phyloP scores from a whole-genome alignment of 2,888 invertebrate genomes.

The Panzeria rudis region DNA sequence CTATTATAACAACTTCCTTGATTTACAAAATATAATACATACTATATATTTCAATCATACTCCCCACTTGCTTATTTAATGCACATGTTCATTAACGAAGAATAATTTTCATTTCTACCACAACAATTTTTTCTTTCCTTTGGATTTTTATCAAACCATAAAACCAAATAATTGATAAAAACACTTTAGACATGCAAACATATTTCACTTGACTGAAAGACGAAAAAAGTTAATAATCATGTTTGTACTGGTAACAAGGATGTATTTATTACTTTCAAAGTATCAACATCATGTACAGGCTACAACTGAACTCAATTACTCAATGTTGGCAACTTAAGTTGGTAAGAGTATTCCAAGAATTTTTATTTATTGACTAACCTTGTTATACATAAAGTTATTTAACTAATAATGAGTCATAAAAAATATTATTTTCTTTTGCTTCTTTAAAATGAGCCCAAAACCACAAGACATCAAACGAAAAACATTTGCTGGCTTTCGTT shows the following conservation, averaged over 20 bases:
- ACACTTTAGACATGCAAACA: slow-evolving; percentile 62
- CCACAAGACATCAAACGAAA: slow-evolving; percentile 34
- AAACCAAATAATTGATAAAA: slow-evolving; percentile 62
- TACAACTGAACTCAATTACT: not conserved
- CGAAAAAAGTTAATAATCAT: slow-evolving; percentile 16
- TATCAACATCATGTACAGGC: not conserved
- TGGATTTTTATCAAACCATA: slow-evolving; percentile 26
- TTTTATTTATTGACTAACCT: not conserved
- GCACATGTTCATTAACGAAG: slow-evolving; percentile 12
- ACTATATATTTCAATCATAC: not conserved
- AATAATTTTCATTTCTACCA: not conserved
- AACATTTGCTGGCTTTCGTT: not conserved
- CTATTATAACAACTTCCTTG: too few species aligned
- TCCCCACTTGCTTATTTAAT: not conserved
- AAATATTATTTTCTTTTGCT: not conserved
- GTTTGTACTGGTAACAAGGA: slow-evolving; percentile 28
- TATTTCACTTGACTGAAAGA: slow-evolving; percentile 13
- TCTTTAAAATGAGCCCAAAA: not conserved
- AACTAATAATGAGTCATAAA: slow-evolving; percentile 28
- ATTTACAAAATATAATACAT: not conserved
- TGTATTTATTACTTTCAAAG: slow-evolving; percentile 16
- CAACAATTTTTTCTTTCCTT: not conserved
- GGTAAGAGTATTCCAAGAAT: slow-evolving; percentile 15
- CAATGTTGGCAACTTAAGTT: not conserved
- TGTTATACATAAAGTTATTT: not conserved